A percentile compares a stretch with the other conserved stretches of the same genome.
Conservation (phyloP, 1,140 invertebrate genomes). For the Drosophila nigrodunni region DNA sequence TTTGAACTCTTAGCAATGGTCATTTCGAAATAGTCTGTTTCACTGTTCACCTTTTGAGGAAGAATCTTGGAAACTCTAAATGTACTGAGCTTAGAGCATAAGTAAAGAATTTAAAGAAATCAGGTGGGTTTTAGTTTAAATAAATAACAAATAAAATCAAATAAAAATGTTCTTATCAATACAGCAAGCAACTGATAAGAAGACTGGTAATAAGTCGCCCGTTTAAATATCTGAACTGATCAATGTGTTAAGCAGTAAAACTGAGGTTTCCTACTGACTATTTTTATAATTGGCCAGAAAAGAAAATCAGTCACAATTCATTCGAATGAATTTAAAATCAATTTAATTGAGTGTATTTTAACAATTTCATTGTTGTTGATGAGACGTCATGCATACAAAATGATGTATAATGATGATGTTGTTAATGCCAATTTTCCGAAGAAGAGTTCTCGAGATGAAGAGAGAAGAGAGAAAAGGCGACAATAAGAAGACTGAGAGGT, state of each 20-base stretch:
- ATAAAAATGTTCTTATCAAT: no score
- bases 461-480: not conserved
- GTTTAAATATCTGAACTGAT: not conserved
- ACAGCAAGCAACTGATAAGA: no score
- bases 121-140: not conserved
- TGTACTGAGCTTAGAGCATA: no score
- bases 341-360: slow-evolving; percentile 41
- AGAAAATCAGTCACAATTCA: slow-evolving; percentile 23
- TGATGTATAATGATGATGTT: slow-evolving; percentile 28
- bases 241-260: not conserved
- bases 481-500: slow-evolving; percentile 4
- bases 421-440: slow-evolving; percentile 3
- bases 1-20: slow-evolving; percentile 6
- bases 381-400: slow-evolving; percentile 21
- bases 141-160: no score
- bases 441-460: not conserved
- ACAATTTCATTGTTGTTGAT: slow-evolving; percentile 34
- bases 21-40: slow-evolving; percentile 1
- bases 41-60: slow-evolving; percentile 14
- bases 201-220: not conserved
- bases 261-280: slow-evolving; percentile 13
- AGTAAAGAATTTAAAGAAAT: not conserved
- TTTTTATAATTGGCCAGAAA: slow-evolving; percentile 32
- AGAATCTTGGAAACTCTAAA: slow-evolving; percentile 16
- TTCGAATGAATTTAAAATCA: slow-evolving; percentile 37